phyloP scores from a whole-genome alignment of 1,140 invertebrate species.

The Drosophila tsacasi region DNA sequence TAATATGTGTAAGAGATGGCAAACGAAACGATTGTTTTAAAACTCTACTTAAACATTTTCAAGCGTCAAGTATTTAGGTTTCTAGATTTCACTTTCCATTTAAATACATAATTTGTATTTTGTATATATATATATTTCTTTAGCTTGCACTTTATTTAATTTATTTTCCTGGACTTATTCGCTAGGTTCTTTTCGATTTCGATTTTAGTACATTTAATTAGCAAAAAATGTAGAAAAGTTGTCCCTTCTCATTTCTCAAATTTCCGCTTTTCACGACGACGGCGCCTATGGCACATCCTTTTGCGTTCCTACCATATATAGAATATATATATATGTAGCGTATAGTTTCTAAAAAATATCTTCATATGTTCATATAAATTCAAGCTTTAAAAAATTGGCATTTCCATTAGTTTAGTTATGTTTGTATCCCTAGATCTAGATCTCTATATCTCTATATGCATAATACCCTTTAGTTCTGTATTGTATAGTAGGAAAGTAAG shows the following conservation, averaged over 20 bases:
- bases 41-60: constrained; percentile 10
- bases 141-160: constrained; percentile 35
- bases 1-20: constrained; percentile 23
- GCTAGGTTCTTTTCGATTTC: constrained; percentile 50
- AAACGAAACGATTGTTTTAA: constrained; percentile 30
- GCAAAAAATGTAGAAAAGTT: constrained; percentile 50
- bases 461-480: constrained; percentile 48
- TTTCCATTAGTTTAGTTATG: constrained; percentile 64
- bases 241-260: neutral
- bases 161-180: constrained; percentile 47
- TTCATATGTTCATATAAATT: constrained; percentile 61
- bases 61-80: constrained; percentile 28
- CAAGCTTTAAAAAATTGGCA: constrained; percentile 77
- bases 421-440: constrained; percentile 21
- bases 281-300: constrained; percentile 76
- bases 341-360: constrained; percentile 81
- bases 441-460: constrained; percentile 40
- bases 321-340: constrained; percentile 46
- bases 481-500: constrained; percentile 43
- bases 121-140: constrained; percentile 17
- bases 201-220: constrained; percentile 67
- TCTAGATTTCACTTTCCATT: constrained; percentile 25
- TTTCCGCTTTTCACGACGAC: constrained; percentile 31
- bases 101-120: constrained; percentile 7
- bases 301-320: constrained; percentile 50